Percentiles rank a stretch among this genome's conserved stretches.
phyloP scores from a whole-genome alignment of 2,888 invertebrate genomes.

The Dusona sp. region DNA sequence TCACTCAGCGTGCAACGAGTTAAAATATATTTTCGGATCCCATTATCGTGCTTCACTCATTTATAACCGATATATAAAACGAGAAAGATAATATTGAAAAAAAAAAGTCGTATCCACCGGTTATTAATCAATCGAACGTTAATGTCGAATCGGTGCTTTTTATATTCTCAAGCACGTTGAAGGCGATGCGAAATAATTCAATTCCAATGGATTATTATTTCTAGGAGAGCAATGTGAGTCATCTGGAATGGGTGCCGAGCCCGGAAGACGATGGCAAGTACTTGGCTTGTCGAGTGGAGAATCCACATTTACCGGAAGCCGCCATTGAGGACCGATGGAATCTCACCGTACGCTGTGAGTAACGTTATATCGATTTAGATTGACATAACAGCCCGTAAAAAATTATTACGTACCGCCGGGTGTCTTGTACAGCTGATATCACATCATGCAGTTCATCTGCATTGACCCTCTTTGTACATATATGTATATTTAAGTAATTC shows the following conservation, averaged over 20 bases:
- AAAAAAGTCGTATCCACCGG: not conserved
- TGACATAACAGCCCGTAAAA: conserved; percentile 1
- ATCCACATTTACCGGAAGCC: conserved; percentile 93
- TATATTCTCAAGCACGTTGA: not conserved
- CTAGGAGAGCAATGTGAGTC: conserved; percentile 87
- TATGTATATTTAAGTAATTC: not conserved
- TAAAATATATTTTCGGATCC: conserved; percentile 2
- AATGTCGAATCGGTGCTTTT: conserved; percentile 86
- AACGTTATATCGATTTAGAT: conserved; percentile 67
- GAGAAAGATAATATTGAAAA: not conserved
- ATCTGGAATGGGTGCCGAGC: conserved; percentile 92
- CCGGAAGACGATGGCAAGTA: conserved; percentile 96
- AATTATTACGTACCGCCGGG: not conserved
- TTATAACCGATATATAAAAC: not conserved
- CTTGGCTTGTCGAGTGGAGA: conserved; percentile 95
- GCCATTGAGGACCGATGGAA: conserved; percentile 95
- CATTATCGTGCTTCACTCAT: not conserved
- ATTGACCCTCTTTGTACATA: not conserved
- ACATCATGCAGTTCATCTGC: not conserved
- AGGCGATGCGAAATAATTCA: not conserved
- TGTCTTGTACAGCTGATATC: not conserved
- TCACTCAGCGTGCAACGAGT: conserved; percentile 19
- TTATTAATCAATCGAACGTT: not conserved
- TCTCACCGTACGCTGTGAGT: conserved; percentile 96
- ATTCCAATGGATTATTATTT: not conserved